phyloP scores from a whole-genome alignment of 2,113 vertebrate species.

The Gila orcuttii region DNA sequence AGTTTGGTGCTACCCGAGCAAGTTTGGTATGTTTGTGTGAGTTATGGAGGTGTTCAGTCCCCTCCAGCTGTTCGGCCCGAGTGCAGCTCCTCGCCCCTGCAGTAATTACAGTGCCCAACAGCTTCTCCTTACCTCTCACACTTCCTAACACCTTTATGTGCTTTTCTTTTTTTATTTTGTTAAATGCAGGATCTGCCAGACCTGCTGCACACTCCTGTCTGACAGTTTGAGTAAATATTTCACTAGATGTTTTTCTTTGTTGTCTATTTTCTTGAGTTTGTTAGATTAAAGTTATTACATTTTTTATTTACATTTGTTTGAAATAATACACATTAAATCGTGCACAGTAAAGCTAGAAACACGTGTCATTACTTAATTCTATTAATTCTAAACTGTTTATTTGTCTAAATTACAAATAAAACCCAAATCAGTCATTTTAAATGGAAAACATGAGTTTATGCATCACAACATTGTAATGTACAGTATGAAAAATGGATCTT shows the following conservation, averaged over 20 bases:
- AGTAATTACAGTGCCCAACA: not conserved
- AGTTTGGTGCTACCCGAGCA: conserved; percentile 21
- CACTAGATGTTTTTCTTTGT: not conserved
- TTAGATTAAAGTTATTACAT: not conserved
- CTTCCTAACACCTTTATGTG: not conserved
- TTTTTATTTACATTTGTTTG: not conserved
- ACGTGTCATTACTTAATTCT: not conserved
- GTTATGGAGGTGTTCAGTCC: conserved; percentile 4
- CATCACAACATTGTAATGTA: not conserved
- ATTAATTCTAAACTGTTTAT: not conserved
- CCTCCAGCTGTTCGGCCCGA: not conserved
- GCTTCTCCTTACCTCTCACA: conserved; percentile 4
- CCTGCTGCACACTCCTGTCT: not conserved
- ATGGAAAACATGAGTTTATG: no score
- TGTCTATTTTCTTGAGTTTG: not conserved
- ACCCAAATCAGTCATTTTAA: not conserved
- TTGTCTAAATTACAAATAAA: not conserved
- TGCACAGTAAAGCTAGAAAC: not conserved
- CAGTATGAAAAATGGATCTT: not conserved
- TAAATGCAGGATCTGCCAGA: not conserved
- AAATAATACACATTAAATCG: not conserved
- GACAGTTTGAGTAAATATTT: not conserved
- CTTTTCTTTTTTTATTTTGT: not conserved
- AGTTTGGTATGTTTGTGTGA: conserved; percentile 15
- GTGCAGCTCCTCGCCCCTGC: not conserved